Base-by-base conservation (phyloP, 2,888 invertebrate genomes). In the Amorpha juglandis region DNA sequence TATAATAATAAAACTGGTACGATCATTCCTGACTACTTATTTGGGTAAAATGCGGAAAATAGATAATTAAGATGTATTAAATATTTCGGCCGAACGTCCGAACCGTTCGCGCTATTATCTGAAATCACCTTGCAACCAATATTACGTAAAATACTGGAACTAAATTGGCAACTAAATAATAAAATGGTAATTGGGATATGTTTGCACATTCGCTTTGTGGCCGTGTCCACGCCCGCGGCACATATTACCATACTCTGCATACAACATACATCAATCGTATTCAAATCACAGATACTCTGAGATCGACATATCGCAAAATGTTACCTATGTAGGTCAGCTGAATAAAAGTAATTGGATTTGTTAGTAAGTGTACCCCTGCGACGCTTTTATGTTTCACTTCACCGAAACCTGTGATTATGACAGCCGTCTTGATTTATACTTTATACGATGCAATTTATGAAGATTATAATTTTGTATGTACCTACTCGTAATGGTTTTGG, bases 281-380 rank as follows among this genome's bases (percentile, higher is more conserved):
- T 80, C 80, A 82, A 86, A 86, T 82, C 76, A 76, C 69, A 77
- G 75, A 78, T 78, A 82, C 78, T 80, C 84, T 81, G 79, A 88
- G 85, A 86, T 82, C 86, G 81, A 83, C 84, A 84, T 85, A 83
- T 87, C 87, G 89, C 89, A 78, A 89, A 88, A 88, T 82, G 76
- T 78, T 81, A 78, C 73, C 70, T 74, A 87, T 85, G 83, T 89
- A 78, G 88, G 89, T 87, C 88, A 87, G 75, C 79, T 82, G 83
- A 87, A 87, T 87, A 86, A 85, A 81, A 81, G 77, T 88, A 87
- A 87, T 87, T 88, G 87, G 82, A 85, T 82, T 79, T 80, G 74
- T 77, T 81, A 80, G 83, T 88, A 88, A 89, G 87, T 87, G 86
- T 84, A 87, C 83, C 86, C 83, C 85, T 82, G 83, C 83, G 80